These are phyloP conservation scores for Poecile atricapillus DNA, from an alignment of 2,113 vertebrate genomes.

Conservation along the genomic window DNA sequence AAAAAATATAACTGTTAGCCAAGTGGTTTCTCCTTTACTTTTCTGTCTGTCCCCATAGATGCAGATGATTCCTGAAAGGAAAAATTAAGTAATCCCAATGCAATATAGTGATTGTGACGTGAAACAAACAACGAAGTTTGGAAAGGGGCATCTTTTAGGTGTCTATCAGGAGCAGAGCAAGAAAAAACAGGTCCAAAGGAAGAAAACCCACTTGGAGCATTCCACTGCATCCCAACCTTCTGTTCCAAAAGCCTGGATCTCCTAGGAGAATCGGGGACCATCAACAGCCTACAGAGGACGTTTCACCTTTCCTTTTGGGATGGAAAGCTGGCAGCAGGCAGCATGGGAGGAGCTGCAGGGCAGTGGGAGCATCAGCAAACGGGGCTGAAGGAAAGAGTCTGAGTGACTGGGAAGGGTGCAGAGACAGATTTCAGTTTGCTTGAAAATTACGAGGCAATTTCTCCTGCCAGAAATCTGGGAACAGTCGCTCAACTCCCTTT, in stretches of 20 bases:
- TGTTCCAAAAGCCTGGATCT: background rate
- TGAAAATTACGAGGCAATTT: background rate
- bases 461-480: background rate
- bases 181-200: background rate
- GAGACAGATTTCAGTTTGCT: background rate
- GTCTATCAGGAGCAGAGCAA: background rate
- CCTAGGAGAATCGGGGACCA: background rate
- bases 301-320: background rate
- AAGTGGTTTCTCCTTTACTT: background rate
- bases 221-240: background rate
- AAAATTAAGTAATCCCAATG: background rate
- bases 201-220: background rate
- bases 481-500: background rate
- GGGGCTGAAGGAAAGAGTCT: background rate
- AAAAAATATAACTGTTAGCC: background rate
- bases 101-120: fast-evolving
- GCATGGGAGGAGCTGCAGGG: background rate
- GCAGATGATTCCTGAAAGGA: background rate
- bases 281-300: background rate
- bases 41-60: background rate
- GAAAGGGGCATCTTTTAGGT: background rate
- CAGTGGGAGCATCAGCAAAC: background rate
- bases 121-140: background rate
- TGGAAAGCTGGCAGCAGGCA: background rate
- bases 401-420: background rate